These are phyloP conservation scores for Lacerta viridis DNA, from an alignment of 2,797 vertebrate genomes.

Conservation along the genomic window DNA sequence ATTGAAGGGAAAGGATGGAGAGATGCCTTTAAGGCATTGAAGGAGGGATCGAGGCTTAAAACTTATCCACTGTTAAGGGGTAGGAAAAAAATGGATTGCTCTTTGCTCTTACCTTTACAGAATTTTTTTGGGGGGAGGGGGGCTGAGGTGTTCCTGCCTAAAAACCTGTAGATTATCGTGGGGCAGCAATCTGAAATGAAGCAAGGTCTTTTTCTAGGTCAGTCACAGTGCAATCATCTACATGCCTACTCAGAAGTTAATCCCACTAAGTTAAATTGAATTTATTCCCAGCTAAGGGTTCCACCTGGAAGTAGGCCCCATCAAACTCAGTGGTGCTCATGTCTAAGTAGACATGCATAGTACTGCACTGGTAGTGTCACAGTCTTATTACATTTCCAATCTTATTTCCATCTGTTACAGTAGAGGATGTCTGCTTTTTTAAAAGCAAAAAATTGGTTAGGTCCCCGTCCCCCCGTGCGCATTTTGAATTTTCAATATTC, in stretches of 20 bases:
- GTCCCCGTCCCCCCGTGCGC: no score
- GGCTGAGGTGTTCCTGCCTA: background rate
- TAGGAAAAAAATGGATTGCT: background rate
- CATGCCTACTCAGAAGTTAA: background rate
- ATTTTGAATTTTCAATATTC: background rate
- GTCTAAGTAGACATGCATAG: background rate
- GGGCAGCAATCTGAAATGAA: background rate
- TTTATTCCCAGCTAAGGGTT: no score
- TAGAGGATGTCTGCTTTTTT: background rate
- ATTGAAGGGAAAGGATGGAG: background rate
- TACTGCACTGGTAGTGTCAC: background rate
- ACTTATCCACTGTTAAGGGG: no score
- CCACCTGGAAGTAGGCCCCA: background rate
- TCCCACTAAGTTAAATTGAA: background rate
- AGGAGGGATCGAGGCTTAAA: background rate
- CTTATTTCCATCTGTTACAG: background rate
- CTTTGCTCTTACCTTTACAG: background rate
- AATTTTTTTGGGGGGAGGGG: background rate
- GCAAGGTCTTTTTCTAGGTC: background rate
- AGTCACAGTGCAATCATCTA: background rate
- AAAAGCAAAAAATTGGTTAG: background rate
- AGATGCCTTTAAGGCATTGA: background rate
- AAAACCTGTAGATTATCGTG: background rate
- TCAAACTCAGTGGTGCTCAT: background rate
- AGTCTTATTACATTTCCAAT: background rate